phyloP scores from a whole-genome alignment of 2,797 vertebrate genomes.

The Tamandua tetradactyla region DNA sequence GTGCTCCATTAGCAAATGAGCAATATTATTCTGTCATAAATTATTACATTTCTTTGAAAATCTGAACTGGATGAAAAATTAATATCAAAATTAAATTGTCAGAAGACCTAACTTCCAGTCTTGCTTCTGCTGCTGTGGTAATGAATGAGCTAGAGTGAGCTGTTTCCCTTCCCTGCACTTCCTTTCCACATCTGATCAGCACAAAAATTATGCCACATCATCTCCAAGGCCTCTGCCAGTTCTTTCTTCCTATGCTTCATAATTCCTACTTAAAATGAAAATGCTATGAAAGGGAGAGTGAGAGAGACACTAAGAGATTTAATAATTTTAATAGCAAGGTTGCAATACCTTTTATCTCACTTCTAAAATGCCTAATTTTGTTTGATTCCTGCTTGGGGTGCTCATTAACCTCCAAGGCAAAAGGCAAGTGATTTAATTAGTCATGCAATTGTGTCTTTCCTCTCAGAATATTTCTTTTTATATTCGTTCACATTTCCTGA shows the following conservation, averaged over 20 bases:
- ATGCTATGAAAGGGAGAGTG: neutral
- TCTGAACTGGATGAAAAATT: neutral
- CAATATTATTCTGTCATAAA: neutral
- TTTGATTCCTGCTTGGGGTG: neutral
- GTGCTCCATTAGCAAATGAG: neutral
- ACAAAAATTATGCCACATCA: neutral
- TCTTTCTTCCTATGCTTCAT: neutral
- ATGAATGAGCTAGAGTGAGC: neutral
- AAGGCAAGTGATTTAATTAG: constrained; percentile 61
- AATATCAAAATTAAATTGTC: neutral
- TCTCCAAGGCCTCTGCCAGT: neutral
- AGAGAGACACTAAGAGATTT: neutral
- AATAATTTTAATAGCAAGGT: constrained; percentile 41
- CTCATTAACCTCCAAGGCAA: constrained; percentile 64
- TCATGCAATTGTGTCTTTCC: constrained; percentile 29
- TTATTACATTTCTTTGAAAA: neutral
- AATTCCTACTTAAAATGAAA: neutral
- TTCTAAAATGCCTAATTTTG: constrained; percentile 59
- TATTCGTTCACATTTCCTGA: constrained; percentile 56
- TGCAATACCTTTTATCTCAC: constrained; percentile 17
- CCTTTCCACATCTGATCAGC: neutral
- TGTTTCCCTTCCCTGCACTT: neutral
- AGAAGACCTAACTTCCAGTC: neutral
- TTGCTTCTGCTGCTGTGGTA: neutral
- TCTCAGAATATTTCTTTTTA: constrained; percentile 49